phyloP scores from a whole-genome alignment of 1,140 invertebrate species.

The Heliothis subflexa region DNA sequence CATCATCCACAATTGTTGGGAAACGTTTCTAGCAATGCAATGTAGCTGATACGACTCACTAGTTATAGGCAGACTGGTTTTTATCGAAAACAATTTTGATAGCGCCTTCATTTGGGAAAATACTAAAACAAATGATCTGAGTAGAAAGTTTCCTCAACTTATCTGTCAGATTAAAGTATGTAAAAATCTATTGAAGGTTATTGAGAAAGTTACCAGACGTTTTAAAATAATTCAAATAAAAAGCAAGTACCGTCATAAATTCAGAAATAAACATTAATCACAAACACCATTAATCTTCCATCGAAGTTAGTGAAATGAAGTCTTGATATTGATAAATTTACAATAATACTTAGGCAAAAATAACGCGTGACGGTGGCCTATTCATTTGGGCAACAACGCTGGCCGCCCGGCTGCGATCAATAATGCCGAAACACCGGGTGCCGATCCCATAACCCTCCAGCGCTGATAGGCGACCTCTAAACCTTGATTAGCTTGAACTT shows the following conservation, averaged over 20 bases:
- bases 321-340: constrained; percentile 48
- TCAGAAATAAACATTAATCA: background rate
- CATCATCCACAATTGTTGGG: constrained; percentile 31
- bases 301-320: constrained; percentile 37
- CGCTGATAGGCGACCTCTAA: constrained; percentile 38
- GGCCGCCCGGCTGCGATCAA: constrained; percentile 32
- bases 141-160: background rate
- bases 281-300: constrained; percentile 39
- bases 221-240: constrained; percentile 9
- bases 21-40: constrained; percentile 23
- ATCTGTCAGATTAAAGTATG: background rate
- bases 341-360: constrained; percentile 39
- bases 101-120: background rate
- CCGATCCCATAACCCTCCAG: constrained; percentile 39
- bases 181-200: background rate
- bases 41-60: constrained; percentile 35
- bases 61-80: background rate
- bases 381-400: constrained; percentile 43
- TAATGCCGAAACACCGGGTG: constrained; percentile 42
- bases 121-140: background rate
- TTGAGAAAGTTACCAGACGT: background rate
- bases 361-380: constrained; percentile 30
- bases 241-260: constrained; percentile 11
- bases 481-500: constrained; percentile 26
- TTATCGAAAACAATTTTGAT: background rate